Base-by-base conservation (phyloP, 35 echinoderm and acorn worm species). In the Heliocidaris erythrogramma region DNA sequence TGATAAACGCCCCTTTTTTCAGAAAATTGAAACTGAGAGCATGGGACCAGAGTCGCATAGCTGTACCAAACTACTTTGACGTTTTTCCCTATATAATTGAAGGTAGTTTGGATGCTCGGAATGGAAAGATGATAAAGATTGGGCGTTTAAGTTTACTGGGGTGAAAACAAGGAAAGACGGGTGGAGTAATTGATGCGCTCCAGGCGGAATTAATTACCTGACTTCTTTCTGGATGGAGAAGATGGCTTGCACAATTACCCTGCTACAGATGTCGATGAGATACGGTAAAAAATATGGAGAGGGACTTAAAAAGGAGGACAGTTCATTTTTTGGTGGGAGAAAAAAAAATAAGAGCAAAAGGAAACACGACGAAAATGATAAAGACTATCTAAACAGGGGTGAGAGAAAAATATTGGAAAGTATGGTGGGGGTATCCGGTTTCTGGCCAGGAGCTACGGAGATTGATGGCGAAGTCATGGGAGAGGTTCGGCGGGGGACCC, bases 101-200 rank as follows among this genome's bases (percentile, higher is more conserved):
- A 4, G 24, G 31, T 13, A 14, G 50, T 16, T 11, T 0, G 11
- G n/a, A 13, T 30, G 91, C 31, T 32, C 49, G 50, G 14, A 50
- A 92, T 92, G n/a, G 91, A 32, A 92, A 92, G 91, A 56, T 92
- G 91, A 92, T 92, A 59, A 27, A 56, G 21, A 16, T 48, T 13
- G 49, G 91, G 48, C 91, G 91, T 92, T 92, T 92, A 92, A 92
- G 91, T 92, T 92, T 92, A 92, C 91, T 92, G 48, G 27, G 48
- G 24, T 92, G 47, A 92, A 92, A 92, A 92, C 91, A 92, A 48
- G 9, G 91, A 48, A 92, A 48, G 49, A 92, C 91, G 91, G 91
- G 91, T 92, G 91, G 49, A n/a, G 91, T 92, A 92, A 92, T 92
- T 92, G 91, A 30, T 59, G 48, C 29, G 91, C 91, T 92, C 49